Percentiles rank a stretch among this genome's conserved stretches.
phyloP scores from a whole-genome alignment of 92 coral and sea anemone genomes.

The Umimayanthus kanabou region DNA sequence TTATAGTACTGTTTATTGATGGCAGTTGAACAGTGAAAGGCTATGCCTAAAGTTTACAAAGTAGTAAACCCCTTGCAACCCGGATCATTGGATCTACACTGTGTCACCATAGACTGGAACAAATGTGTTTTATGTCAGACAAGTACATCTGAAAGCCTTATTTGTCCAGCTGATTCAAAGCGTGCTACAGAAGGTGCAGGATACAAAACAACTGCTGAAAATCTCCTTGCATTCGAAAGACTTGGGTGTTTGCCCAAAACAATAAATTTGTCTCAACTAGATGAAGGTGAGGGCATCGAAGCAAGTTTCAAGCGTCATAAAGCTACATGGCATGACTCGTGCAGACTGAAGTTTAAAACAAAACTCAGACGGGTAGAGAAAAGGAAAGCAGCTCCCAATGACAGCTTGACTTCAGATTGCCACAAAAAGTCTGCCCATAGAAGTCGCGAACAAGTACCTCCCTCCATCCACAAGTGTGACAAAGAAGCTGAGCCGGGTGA shows the following conservation, averaged over 20 bases:
- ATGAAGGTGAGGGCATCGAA: constrained; percentile 60
- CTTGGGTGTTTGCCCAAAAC: constrained; percentile 33
- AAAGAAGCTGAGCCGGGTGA: constrained; percentile 30
- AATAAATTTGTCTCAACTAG: constrained; percentile 7
- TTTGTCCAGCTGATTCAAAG: constrained; percentile 56
- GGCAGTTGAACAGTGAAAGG: neutral
- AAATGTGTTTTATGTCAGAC: constrained; percentile 57
- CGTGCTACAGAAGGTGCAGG: constrained; percentile 43
- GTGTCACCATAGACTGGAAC: constrained; percentile 49
- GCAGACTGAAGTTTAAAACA: constrained; percentile 60
- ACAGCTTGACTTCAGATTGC: too few relatives aligned
- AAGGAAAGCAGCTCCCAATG: too few relatives aligned
- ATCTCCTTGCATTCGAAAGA: constrained; percentile 11
- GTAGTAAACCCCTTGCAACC: constrained; percentile 35
- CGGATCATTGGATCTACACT: constrained; percentile 1
- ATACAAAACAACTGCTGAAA: constrained; percentile 43
- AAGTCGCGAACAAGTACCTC: constrained; percentile 19
- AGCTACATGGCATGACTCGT: constrained; percentile 64
- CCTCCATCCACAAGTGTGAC: constrained; percentile 34
- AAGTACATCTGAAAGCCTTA: constrained; percentile 48
- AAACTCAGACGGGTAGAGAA: constrained; percentile 62
- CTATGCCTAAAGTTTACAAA: constrained; percentile 42
- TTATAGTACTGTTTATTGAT: neutral
- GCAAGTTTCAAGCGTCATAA: constrained; percentile 48
- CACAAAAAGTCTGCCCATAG: constrained; percentile 42